A percentile compares a stretch with the other conserved stretches of the same genome.
phyloP scores from a whole-genome alignment of 2,797 vertebrate species.

The Sylvia borin region DNA sequence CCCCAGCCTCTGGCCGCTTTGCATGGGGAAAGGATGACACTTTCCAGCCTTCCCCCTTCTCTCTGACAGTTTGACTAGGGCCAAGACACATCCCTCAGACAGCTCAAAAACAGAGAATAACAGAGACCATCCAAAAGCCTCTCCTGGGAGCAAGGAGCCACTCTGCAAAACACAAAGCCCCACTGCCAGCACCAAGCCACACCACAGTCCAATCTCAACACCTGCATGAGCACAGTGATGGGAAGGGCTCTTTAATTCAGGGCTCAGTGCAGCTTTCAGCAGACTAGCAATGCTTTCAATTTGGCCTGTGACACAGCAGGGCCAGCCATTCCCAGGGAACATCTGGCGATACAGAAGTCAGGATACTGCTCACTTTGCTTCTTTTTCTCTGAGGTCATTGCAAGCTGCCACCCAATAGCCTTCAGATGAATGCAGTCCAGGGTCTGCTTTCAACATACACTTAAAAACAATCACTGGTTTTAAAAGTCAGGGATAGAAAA shows the following conservation, averaged over 20 bases:
- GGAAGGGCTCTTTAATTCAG: not conserved
- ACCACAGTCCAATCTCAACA: not conserved
- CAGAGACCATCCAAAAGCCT: not conserved
- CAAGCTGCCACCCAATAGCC: not conserved
- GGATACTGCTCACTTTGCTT: not conserved
- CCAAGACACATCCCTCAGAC: not conserved
- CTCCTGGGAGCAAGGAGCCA: not conserved
- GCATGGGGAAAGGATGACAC: not conserved
- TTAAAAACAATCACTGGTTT: not conserved
- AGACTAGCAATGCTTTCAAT: not conserved
- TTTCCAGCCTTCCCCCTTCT: not conserved
- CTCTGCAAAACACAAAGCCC: not conserved
- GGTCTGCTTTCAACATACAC: not conserved
- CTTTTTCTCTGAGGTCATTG: not conserved
- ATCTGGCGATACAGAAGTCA: not conserved
- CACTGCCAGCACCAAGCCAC: not conserved
- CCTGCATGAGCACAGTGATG: not conserved
- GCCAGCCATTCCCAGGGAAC: not conserved
- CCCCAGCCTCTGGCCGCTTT: not conserved
- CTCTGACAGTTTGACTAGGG: not conserved
- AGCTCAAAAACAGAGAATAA: not conserved
- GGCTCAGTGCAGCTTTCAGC: not conserved
- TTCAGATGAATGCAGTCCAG: not conserved
- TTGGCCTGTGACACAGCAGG: not conserved
- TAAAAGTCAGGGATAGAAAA: conserved; percentile 2